Evolutionary conservation across 2,797 vertebrate genomes (phyloP).

Genomic region (Rhincodon typus): DNA sequence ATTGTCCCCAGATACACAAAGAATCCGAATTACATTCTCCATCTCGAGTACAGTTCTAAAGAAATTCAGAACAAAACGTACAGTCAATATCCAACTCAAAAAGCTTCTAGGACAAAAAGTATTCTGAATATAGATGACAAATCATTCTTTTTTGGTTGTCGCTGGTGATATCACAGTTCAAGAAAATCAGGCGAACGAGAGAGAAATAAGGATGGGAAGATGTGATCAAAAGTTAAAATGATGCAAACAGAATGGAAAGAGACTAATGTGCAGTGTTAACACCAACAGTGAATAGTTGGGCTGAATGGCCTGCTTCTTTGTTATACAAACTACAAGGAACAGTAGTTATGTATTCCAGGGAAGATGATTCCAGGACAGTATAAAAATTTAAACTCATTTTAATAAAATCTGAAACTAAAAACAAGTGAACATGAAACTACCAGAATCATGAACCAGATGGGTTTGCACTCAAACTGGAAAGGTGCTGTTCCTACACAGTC

Average conservation of each 20-base stretch:
- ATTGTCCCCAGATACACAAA: constrained; percentile 83
- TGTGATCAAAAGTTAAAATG: neutral
- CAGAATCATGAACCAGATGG: neutral
- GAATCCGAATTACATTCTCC: constrained; percentile 77
- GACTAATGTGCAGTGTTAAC: neutral
- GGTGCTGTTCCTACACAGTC: neutral
- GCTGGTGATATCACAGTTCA: neutral
- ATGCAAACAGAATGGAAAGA: neutral
- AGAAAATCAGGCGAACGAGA: neutral
- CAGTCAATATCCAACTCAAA: neutral
- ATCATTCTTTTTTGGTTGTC: too few species aligned
- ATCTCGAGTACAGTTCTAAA: constrained; percentile 72
- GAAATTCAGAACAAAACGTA: neutral
- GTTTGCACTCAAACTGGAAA: too few species aligned
- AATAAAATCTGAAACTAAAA: neutral
- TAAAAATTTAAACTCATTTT: neutral
- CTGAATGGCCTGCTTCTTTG: neutral
- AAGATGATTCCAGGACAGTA: neutral
- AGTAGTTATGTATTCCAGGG: neutral
- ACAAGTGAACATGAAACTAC: neutral
- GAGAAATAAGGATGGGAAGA: neutral
- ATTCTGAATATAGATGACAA: neutral
- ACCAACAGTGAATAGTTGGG: neutral
- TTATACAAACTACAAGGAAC: neutral
- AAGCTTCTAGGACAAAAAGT: neutral